Conservation (phyloP, 2,113 vertebrate species). For the Ceyx melanurus region DNA sequence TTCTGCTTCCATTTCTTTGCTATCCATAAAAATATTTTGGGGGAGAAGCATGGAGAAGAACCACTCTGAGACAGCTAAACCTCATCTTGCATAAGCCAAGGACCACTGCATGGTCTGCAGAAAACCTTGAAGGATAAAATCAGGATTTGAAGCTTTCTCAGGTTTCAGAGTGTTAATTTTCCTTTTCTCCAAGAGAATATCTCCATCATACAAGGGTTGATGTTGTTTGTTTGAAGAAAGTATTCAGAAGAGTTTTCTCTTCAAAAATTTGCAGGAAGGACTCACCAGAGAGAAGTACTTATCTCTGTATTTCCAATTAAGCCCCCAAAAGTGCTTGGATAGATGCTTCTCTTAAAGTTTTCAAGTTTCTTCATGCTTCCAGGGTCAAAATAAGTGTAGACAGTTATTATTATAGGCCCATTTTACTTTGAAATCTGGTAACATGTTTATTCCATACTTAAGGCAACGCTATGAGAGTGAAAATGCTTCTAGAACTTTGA, state of each 20-base stretch:
- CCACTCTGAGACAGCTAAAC: background rate
- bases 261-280: background rate
- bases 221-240: background rate
- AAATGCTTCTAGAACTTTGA: background rate
- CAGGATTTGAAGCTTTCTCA: background rate
- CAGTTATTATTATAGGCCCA: background rate
- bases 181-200: background rate
- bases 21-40: background rate
- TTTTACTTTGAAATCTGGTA: background rate
- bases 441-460: background rate
- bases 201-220: background rate
- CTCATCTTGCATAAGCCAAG: background rate
- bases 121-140: background rate
- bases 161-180: background rate
- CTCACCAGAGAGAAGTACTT: background rate
- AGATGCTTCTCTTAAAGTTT: background rate
- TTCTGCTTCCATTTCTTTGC: background rate
- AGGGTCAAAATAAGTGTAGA: background rate
- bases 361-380: background rate
- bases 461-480: background rate
- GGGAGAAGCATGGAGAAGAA: background rate
- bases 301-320: background rate
- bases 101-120: background rate
- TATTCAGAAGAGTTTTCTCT: background rate
- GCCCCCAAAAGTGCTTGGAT: background rate